Percentiles rank a stretch among this genome's conserved stretches.
phyloP scores from a whole-genome alignment of 35 echinoderm and acorn worm genomes.

The Chiridota heheva region DNA sequence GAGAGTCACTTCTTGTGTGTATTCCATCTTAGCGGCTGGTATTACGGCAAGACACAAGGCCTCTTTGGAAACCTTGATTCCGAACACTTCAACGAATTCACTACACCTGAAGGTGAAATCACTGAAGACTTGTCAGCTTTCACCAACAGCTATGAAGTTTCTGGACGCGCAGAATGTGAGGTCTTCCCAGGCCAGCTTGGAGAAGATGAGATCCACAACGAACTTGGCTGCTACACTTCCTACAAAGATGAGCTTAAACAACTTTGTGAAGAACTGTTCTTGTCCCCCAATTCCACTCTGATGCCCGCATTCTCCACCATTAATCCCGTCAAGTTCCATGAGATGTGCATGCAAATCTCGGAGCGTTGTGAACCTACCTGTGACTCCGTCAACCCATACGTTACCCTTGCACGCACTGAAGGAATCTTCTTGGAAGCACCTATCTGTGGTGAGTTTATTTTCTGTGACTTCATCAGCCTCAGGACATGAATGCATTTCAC shows the following conservation, averaged over 20 bases:
- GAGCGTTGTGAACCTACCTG: constrained; percentile 9
- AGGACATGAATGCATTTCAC: neutral
- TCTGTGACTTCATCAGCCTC: neutral
- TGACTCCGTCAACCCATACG: constrained; percentile 37
- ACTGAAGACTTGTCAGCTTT: constrained; percentile 57
- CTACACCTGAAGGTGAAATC: constrained; percentile 65
- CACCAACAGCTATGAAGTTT: constrained; percentile 71
- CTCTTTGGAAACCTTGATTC: constrained; percentile 78
- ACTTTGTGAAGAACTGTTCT: constrained; percentile 57
- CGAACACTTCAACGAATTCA: constrained; percentile 59
- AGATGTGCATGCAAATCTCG: constrained; percentile 28
- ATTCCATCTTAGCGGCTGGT: constrained; percentile 83
- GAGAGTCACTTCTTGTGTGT: constrained; percentile 55
- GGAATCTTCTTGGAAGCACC: constrained; percentile 22
- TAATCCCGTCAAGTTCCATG: constrained; percentile 36
- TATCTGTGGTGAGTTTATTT: constrained; percentile 42
- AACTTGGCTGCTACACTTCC: neutral
- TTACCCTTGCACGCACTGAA: constrained; percentile 33
- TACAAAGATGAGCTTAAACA: neutral
- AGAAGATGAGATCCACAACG: neutral
- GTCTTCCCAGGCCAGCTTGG: constrained; percentile 26
- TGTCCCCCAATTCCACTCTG: constrained; percentile 39
- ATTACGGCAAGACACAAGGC: constrained; percentile 88
- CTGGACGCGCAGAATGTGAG: constrained; percentile 47
- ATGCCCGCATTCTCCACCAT: constrained; percentile 48